Conservation (phyloP, 2,113 vertebrate genomes). For the Gopherus flavomarginatus region DNA sequence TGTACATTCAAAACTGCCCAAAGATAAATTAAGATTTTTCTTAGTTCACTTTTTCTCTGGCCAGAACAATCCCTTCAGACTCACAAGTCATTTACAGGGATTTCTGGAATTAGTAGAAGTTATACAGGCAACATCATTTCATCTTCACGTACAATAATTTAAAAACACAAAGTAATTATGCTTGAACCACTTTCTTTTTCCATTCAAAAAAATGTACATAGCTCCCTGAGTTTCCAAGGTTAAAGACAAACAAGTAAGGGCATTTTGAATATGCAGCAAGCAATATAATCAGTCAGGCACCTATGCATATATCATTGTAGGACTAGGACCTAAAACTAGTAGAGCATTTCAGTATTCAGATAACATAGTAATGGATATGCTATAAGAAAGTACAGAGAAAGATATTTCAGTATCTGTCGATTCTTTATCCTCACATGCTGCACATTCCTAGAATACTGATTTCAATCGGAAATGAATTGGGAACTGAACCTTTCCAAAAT, state of each 20-base stretch:
- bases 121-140: not conserved
- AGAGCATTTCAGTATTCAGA: not conserved
- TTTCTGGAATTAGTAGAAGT: conserved; percentile 16
- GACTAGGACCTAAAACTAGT: not conserved
- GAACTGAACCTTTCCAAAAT: not conserved
- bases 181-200: not conserved
- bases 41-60: conserved; percentile 31
- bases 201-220: not conserved
- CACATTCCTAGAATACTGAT: not conserved
- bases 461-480: not conserved
- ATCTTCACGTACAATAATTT: not conserved
- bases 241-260: not conserved
- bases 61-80: conserved; percentile 16
- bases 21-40: conserved; percentile 34
- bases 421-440: not conserved
- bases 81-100: not conserved
- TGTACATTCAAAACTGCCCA: conserved; percentile 15
- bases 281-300: not conserved
- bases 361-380: not conserved
- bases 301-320: not conserved
- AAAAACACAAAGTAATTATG: not conserved
- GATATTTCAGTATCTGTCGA: not conserved
- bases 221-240: not conserved
- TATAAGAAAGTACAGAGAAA: not conserved
- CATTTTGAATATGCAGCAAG: not conserved